Evolutionary conservation across 2,113 vertebrate species (phyloP), one percentile per base, ranked within the genome.

Genomic region (Charina bottae): DNA sequence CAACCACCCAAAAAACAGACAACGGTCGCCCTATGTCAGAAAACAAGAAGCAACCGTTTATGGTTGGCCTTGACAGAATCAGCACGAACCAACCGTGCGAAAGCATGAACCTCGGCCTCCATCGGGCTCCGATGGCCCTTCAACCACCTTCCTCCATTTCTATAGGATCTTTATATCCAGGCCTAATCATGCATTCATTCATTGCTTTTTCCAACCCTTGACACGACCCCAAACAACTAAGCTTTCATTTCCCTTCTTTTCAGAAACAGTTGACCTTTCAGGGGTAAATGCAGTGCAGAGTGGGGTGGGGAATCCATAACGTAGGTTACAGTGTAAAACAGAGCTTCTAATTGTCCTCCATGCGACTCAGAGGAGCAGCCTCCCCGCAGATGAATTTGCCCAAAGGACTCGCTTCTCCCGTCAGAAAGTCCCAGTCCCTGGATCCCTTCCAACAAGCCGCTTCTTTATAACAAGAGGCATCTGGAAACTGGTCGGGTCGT

Each of bases 331-430:
- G 28, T n/a, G 15, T 10, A 56, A 83, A 26, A 92, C 92, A 91
- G 88, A 88, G 60, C 11, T 56, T 46, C 21, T 58, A n/a, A 90
- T 93, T 93, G 92, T 93, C 89, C 56, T 83, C n/a, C 24, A 37
- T 4, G 23, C 84, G 11, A 72, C 46, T 1, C 11, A 42, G 58
- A 78, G 21, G 58, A 78, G 21, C 59, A 56, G 53, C 24, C 12
- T 2, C 1, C 8, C 59, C 5, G 46, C 62, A 2, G 24, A 10
- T n/a, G 89, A 53, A 54, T 59, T n/a, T 11, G n/a, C 46, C 10
- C 60, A 42, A 54, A 54, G 19, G n/a, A 17, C 56, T 64, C n/a
- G 10, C 23, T 46, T 46, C 26, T 58, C 26, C n/a, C 84, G 19
- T 24, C 89, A 90, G 68, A 42, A 55, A 23, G 10, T 78, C 28